Base-by-base conservation (phyloP, 2,888 invertebrate genomes). In the Biston betularia region DNA sequence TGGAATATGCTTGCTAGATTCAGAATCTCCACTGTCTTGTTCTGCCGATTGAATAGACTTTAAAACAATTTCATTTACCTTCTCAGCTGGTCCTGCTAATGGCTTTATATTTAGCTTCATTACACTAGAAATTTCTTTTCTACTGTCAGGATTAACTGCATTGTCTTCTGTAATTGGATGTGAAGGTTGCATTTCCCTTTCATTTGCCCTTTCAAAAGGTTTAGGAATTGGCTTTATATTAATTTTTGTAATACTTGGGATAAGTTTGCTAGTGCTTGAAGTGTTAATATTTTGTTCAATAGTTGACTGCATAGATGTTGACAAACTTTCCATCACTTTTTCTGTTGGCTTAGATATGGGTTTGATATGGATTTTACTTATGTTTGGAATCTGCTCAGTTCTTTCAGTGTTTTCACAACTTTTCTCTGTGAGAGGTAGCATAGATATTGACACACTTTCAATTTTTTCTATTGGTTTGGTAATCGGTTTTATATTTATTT, bases 401-500 rank as follows among this genome's bases (percentile, higher is more conserved):
- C 50, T 46, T 10, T 63, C 65, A 74, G 77, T 69, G 77, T 71
- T 73, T 12, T 72, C 56, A 46, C 45, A 15, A 45, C 46, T 60
- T 60, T 49, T 14, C 12, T 65, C 65, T n/a, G 34, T 45, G 34
- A 50, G 10, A 49, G 42, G 14, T 3, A 44, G 49, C 1, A 12
- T n/a, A 34, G 55, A 40, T 42, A 49, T 53, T 33, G 33, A 14
- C 40, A 40, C 76, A 55, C 73, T 77, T 79, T 85, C 61, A 76
- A 77, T 76, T 74, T 83, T 86, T 61, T 85, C 83, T 56, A 77
- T 62, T 66, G 84, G 86, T 75, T 82, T 89, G 59, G 75, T 81
- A 77, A 94, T 89, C 77, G 89, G 93, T 82, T 92, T 95, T n/a
- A 90, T 92, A 63, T 87, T 87, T 64, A 89, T 70, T 80, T 89